These are phyloP conservation scores for Cephalopachus bancanus DNA, from an alignment of 2,797 vertebrate species.

Conservation along the genomic window DNA sequence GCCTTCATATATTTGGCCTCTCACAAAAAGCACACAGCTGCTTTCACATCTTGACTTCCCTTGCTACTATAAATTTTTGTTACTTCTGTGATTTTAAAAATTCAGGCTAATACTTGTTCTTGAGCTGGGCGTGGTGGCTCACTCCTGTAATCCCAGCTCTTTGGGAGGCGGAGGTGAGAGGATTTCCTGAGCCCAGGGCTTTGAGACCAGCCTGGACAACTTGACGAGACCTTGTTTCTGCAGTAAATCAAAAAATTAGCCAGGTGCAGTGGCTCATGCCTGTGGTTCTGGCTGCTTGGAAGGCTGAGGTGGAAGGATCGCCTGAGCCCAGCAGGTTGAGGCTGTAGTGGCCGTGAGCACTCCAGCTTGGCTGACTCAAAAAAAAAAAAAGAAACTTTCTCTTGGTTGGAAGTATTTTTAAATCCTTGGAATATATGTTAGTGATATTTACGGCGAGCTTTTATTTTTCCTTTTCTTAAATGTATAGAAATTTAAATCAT, in stretches of 20 bases:
- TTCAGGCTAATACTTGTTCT: neutral
- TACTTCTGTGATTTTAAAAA: neutral
- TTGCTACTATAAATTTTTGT: neutral
- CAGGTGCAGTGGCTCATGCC: neutral
- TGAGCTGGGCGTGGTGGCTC: neutral
- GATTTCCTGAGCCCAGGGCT: neutral
- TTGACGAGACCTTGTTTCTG: neutral
- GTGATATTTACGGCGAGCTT: neutral
- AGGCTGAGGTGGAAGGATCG: neutral
- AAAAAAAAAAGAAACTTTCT: neutral
- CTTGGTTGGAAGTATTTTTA: constrained; percentile 12
- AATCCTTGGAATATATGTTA: neutral
- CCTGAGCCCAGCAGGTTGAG: neutral
- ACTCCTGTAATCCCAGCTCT: neutral
- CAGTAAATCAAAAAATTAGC: neutral
- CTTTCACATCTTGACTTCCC: neutral
- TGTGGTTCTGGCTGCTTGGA: neutral
- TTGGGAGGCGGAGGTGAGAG: neutral
- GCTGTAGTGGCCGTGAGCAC: neutral
- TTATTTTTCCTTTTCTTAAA: neutral
- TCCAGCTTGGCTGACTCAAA: neutral
- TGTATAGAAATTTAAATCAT: neutral
- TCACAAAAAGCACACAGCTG: neutral
- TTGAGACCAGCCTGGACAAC: neutral
- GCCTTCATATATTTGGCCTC: neutral